A percentile compares a stretch with the other conserved stretches of the same genome.
phyloP scores from a whole-genome alignment of 2,113 vertebrate genomes.

The Meleagris gallopavo region DNA sequence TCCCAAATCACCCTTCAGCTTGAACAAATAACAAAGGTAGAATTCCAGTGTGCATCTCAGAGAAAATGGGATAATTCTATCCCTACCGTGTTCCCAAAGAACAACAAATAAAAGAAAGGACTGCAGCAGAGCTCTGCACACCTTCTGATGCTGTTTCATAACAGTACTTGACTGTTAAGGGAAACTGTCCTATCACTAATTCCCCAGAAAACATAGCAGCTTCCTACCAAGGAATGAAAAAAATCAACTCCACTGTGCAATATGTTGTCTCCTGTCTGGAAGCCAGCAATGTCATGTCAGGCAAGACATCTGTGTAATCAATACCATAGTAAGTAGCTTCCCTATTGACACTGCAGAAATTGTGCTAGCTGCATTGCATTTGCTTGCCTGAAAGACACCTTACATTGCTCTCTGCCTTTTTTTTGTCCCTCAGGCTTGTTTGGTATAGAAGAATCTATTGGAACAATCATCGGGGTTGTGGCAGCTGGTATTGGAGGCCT shows the following conservation, averaged over 20 bases:
- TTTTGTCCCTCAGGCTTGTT: constrained; percentile 51
- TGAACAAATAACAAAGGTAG: neutral
- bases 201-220: neutral
- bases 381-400: neutral
- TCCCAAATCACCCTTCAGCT: neutral
- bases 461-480: constrained; percentile 67
- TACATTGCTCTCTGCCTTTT: neutral
- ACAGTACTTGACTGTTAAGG: neutral
- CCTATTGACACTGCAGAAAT: neutral
- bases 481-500: constrained; percentile 65
- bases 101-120: neutral
- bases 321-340: neutral
- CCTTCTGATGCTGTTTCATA: neutral
- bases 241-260: neutral
- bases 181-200: neutral
- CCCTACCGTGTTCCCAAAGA: neutral
- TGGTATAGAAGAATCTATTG: constrained; percentile 75
- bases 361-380: neutral
- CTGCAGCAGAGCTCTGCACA: neutral
- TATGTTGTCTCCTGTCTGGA: accelerated
- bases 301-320: neutral
- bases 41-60: neutral
- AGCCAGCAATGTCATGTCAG: neutral
- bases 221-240: neutral
- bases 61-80: neutral